Percentiles rank a stretch among this genome's conserved stretches.
Conservation (phyloP, 35 echinoderm and acorn worm species). For the Diadema setosum region DNA sequence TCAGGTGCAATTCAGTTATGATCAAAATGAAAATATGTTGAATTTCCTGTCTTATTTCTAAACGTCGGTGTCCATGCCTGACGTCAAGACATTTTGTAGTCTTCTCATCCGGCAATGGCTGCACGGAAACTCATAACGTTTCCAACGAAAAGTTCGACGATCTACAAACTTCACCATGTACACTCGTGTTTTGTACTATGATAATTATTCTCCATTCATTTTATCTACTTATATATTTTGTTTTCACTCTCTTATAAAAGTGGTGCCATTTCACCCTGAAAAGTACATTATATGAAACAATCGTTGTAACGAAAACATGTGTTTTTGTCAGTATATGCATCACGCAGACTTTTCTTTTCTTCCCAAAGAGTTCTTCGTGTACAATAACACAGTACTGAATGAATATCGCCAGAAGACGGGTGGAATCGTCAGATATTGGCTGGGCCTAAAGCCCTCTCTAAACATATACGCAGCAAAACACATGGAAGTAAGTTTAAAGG, state of each 20-base stretch:
- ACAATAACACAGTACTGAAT: background rate
- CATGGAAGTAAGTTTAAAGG: constrained; percentile 4
- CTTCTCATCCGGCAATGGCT: too few species aligned
- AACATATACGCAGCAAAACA: constrained; percentile 8
- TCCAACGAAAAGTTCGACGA: too few species aligned
- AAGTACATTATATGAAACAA: background rate
- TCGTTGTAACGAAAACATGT: background rate
- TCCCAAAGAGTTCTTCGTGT: background rate
- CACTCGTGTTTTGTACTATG: too few species aligned
- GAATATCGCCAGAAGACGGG: background rate
- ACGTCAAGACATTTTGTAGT: too few species aligned
- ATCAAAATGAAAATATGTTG: too few species aligned
- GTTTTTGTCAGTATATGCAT: background rate
- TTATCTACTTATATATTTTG: background rate
- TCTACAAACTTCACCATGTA: too few species aligned
- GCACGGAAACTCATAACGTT: too few species aligned
- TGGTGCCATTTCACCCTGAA: background rate
- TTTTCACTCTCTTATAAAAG: background rate
- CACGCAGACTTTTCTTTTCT: background rate
- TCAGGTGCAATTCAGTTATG: too few species aligned
- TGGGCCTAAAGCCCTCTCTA: constrained; percentile 6
- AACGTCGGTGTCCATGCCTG: too few species aligned
- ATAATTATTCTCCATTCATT: background rate
- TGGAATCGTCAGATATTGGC: constrained; percentile 18
- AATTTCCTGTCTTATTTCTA: too few species aligned